Base-by-base conservation (phyloP, 2,113 vertebrate genomes). In the Barbus barbus region DNA sequence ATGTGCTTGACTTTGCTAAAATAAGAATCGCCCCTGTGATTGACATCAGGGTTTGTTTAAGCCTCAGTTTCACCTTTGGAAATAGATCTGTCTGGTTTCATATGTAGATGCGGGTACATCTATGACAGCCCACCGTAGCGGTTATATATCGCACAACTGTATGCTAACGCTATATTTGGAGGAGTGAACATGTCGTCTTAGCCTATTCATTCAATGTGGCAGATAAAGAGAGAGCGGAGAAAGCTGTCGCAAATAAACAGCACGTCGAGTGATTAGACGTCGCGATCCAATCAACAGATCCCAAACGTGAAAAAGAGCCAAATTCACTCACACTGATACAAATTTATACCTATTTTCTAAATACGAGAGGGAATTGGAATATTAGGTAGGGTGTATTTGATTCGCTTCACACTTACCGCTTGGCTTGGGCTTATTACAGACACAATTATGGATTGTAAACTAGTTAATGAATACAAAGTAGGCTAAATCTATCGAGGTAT, bases 1-100 rank as follows among this genome's bases (percentile, higher is more conserved):
- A 93, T 91, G 90, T 86, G 91, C 92, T 91, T 91, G 89, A 93
- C 94, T 94, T 92, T 90, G 82, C 90, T 89, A 91, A 91, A 93
- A 94, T 91, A 90, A 90, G 88, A 93, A 91, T 89, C 86, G 77
- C 84, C 65, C 0, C 88, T 83, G 7, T 94, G 92, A 93, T 92
- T 94, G 93, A 93, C 93, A 91, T 83, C 38, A 80, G 87, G 90
- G 90, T 90, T 92, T 90, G 92, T 92, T 89, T 90, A 93, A 92
- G 87, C 86, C 83, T 89, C 89, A 88, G 85, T 72, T 90, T 92
- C 93, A 93, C 93, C 92, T 92, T 83, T 90, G 89, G 91, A 92
- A 91, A 93, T 73, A 90, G 67, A 91, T 89, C 89, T 91, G 93
- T 92, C 92, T 91, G 89, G 87, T 93, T 92, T 92, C 91, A 92